Base-by-base conservation (phyloP, 2,888 invertebrate species). In the Rhingia rostrata region DNA sequence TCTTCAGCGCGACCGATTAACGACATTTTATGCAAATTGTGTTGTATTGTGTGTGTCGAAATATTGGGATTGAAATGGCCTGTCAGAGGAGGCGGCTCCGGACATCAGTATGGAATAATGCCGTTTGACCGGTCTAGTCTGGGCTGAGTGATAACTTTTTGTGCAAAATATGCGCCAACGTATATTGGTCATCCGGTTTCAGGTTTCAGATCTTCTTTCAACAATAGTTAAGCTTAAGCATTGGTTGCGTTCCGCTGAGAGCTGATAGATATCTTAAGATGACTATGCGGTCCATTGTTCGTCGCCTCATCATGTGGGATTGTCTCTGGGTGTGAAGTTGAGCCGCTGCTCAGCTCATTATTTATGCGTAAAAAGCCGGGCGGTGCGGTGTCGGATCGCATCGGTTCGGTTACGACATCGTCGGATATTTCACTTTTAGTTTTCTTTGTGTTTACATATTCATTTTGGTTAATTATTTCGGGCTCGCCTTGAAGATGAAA, bases 1-100 rank as follows among this genome's bases (percentile, higher is more conserved):
- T 72, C 51, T 35, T 61, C 61, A 75, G 70, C 84, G 75, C 43
- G 67, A 51, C 53, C 83, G 79, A 84, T 79, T 79, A 84, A 84
- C 74, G 74, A 80, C 74, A 80, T 80, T 80, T 84, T 61, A 80
- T 75, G 84, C 74, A 84, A 70, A 80, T 84, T 75, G 70, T 80
- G 64, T 79, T 69, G 79, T 58, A 69, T 64, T 69, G 70, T 74
- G 60, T 61, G 47, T 79, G 69, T 74, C 83, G 74, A 79, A 75
- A 84, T 70, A 84, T 84, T 84, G 75, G 39, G 64, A 80, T 69
- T 69, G 83, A 74, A 64, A 63, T 69, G 73, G 63, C 43, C 61
- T 78, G 78, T 73, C 78, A 45, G 78, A 39, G 33, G 12, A 30
- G 39, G 41, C 33, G 22, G 22, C 22, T 22, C 22, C 22, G 22